These are phyloP conservation scores for Agapostemon virescens DNA, from an alignment of 2,888 invertebrate species.

Conservation along the genomic window DNA sequence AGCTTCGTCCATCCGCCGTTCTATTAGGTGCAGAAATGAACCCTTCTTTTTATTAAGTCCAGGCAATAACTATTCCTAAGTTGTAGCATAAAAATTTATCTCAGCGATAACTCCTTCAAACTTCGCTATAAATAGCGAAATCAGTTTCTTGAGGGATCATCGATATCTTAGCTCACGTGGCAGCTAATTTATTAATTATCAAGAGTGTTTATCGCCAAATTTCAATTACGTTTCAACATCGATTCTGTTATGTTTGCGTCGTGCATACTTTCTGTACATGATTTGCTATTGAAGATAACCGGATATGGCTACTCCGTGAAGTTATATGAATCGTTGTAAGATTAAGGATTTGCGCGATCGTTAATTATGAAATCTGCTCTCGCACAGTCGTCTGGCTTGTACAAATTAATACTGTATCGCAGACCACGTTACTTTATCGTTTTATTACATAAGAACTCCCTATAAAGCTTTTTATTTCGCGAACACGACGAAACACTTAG, in stretches of 20 bases:
- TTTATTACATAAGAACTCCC: not conserved
- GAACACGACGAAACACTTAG: not conserved
- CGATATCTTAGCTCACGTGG: too few species aligned
- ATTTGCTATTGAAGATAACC: not conserved
- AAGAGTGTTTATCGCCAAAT: not conserved
- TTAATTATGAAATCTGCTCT: not conserved
- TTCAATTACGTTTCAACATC: not conserved
- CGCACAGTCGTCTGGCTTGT: not conserved
- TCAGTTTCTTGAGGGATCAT: too few species aligned
- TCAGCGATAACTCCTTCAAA: too few species aligned
- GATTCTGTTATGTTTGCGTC: not conserved
- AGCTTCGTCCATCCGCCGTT: not conserved
- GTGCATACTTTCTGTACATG: not conserved
- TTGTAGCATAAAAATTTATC: too few species aligned
- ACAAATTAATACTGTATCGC: not conserved
- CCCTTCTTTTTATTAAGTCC: not conserved
- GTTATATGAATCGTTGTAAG: not conserved
- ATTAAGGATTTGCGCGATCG: not conserved
- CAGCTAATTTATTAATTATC: not conserved
- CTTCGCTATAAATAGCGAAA: too few species aligned
- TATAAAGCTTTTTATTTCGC: not conserved
- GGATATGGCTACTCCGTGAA: not conserved
- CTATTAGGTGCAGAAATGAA: not conserved
- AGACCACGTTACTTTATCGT: not conserved
- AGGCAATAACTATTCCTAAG: too few species aligned